Conservation (phyloP, 2,113 vertebrate species). For the Anser brachyrhynchus region DNA sequence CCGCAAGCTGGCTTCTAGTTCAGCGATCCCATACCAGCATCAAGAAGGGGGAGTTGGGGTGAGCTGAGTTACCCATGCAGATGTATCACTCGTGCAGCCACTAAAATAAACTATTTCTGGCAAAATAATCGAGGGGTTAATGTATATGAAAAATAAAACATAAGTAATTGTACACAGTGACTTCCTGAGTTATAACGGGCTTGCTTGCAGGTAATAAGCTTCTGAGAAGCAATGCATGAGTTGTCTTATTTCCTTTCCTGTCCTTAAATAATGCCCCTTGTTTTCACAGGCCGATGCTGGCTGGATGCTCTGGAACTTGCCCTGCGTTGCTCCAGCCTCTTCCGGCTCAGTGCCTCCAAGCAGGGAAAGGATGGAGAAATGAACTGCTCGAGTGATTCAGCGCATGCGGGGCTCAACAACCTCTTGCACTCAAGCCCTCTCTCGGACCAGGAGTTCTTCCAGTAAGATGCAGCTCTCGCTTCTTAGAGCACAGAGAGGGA, state of each 20-base stretch:
- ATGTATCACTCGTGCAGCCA: not conserved
- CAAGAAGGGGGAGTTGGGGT: not conserved
- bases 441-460: constrained; percentile 86
- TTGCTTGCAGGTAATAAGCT: not conserved
- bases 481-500: not conserved
- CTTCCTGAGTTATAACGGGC: not conserved
- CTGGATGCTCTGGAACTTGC: constrained; percentile 95
- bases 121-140: not conserved
- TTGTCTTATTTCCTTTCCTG: not conserved
- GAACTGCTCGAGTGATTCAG: constrained; percentile 80
- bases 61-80: not conserved
- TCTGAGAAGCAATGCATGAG: not conserved
- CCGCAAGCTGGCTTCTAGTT: not conserved
- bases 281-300: constrained; percentile 92
- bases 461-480: constrained; percentile 77
- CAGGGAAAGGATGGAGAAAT: constrained; percentile 84
- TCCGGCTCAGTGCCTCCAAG: constrained; percentile 85
- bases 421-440: constrained; percentile 80
- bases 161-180: not conserved
- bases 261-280: not conserved
- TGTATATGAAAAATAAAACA: not conserved
- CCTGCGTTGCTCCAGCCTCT: constrained; percentile 92
- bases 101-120: not conserved
- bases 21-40: not conserved
- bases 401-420: constrained; percentile 80